A percentile compares a stretch with the other conserved stretches of the same genome.
phyloP scores from a whole-genome alignment of 2,113 vertebrate species.

The Mugil cephalus region DNA sequence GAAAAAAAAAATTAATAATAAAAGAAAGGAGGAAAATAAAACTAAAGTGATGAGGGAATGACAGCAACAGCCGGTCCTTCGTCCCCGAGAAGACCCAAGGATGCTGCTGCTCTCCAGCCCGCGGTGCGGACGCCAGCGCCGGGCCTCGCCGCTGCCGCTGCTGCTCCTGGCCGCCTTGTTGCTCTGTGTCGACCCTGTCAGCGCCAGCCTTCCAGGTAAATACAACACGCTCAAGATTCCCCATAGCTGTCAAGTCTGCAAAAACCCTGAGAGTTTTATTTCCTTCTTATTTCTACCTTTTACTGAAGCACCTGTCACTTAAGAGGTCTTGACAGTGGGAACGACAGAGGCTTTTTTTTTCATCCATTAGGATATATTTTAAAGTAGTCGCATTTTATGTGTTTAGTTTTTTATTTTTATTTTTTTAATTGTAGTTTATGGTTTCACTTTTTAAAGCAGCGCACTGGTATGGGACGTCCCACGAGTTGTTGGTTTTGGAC shows the following conservation, averaged over 20 bases:
- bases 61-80: constrained; percentile 53
- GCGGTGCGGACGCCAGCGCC: constrained; percentile 49
- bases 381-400: not conserved
- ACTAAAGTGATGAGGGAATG: constrained; percentile 71
- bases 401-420: not conserved
- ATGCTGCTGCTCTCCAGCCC: constrained; percentile 72
- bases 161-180: constrained; percentile 39
- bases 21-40: not conserved
- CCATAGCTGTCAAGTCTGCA: too few relatives aligned
- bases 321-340: not conserved
- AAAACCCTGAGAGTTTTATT: too few relatives aligned
- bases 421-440: not conserved
- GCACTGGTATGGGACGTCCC: not conserved
- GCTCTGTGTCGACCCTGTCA: constrained; percentile 40
- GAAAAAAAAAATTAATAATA: not conserved
- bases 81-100: constrained; percentile 58
- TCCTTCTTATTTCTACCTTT: too few relatives aligned
- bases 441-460: not conserved
- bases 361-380: not conserved
- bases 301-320: not conserved
- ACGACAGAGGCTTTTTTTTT: not conserved
- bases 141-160: constrained; percentile 65
- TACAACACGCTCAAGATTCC: not conserved
- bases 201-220: constrained; percentile 68
- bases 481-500: constrained; percentile 5